These are phyloP conservation scores for Macropodus opercularis DNA, from an alignment of 2,797 vertebrate species.

Conservation along the genomic window DNA sequence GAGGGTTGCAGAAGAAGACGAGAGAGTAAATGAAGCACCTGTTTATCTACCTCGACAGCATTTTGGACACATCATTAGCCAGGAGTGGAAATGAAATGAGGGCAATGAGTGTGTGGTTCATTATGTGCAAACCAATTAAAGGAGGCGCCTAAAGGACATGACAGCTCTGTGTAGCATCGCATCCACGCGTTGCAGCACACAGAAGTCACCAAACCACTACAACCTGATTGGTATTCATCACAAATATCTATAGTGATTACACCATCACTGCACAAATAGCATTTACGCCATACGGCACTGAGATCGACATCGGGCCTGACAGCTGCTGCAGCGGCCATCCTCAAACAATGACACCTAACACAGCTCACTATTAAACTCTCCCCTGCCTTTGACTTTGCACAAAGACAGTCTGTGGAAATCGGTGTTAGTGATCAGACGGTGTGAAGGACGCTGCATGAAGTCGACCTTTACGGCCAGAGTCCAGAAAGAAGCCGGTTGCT, in stretches of 20 bases:
- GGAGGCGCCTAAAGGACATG: slow-evolving; percentile 34
- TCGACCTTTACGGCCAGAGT: too few species aligned
- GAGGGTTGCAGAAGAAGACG: slow-evolving; percentile 1
- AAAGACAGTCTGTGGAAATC: too few species aligned
- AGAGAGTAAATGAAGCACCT: slow-evolving; percentile 46
- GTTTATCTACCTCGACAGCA: slow-evolving; percentile 51
- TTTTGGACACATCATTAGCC: slow-evolving; percentile 57
- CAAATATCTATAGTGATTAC: too few species aligned
- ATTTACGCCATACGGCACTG: too few species aligned
- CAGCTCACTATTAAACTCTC: too few species aligned
- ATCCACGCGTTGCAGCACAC: neutral
- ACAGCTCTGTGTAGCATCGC: slow-evolving; percentile 41
- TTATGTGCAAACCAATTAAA: slow-evolving; percentile 43
- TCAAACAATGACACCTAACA: too few species aligned
- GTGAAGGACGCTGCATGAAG: too few species aligned
- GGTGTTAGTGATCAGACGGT: too few species aligned
- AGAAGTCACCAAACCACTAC: neutral
- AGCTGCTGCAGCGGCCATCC: too few species aligned
- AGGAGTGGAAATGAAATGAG: slow-evolving; percentile 38
- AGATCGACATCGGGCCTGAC: too few species aligned
- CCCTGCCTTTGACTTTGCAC: too few species aligned
- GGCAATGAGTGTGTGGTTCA: slow-evolving; percentile 39
- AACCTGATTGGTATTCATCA: neutral
- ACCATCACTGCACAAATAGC: neutral
- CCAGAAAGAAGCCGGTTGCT: too few species aligned